These are phyloP conservation scores for Eriosoma lanigerum DNA, from an alignment of 1,140 invertebrate species.

Conservation along the genomic window DNA sequence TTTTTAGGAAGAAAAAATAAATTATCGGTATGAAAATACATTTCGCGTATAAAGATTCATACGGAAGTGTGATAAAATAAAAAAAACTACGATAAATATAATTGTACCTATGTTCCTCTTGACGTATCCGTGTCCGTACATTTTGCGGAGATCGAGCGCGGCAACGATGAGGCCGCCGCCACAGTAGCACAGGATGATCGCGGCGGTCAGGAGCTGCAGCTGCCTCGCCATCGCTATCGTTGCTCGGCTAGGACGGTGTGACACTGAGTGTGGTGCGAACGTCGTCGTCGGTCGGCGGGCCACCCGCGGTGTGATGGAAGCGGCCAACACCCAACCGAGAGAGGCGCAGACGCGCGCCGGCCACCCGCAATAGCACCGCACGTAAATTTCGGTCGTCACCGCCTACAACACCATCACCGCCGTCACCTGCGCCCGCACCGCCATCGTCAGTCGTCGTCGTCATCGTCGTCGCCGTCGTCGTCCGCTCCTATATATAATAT, in stretches of 20 bases:
- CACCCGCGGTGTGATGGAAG: not conserved
- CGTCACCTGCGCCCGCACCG: not conserved
- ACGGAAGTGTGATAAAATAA: too few relatives aligned
- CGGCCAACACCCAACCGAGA: constrained; percentile 33
- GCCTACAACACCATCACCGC: not conserved
- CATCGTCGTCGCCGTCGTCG: too few relatives aligned
- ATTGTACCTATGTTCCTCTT: constrained; percentile 45
- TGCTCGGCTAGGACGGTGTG: constrained; percentile 45
- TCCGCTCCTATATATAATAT: too few relatives aligned
- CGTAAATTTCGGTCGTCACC: constrained; percentile 1
- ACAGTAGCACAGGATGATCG: constrained; percentile 45
- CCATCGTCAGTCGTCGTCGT: not conserved
- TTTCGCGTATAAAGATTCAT: too few relatives aligned
- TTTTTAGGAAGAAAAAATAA: too few relatives aligned
- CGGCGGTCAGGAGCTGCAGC: constrained; percentile 48
- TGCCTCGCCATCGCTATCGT: constrained; percentile 42
- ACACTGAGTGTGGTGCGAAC: constrained; percentile 30
- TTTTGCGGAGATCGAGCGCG: constrained; percentile 35
- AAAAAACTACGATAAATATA: too few relatives aligned
- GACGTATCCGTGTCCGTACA: constrained; percentile 39
- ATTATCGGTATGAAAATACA: too few relatives aligned
- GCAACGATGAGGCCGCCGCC: constrained; percentile 20
- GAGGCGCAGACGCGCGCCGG: constrained; percentile 32
- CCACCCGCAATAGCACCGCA: not conserved
- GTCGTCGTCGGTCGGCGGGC: constrained; percentile 1